Conservation (phyloP, 2,888 invertebrate genomes). For the Melieria crassipennis region DNA sequence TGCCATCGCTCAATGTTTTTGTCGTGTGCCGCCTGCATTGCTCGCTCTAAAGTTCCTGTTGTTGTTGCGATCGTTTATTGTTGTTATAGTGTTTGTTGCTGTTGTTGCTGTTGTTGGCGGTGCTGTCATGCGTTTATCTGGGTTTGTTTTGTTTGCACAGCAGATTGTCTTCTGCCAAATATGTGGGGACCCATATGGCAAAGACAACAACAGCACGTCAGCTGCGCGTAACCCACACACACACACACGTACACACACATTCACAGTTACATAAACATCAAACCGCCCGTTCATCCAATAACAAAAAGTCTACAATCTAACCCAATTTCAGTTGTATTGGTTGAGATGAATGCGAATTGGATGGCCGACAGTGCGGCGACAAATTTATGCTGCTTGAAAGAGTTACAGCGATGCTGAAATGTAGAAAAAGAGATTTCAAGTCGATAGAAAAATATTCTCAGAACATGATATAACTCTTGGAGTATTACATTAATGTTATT, state of each 20-base stretch:
- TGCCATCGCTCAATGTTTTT: slow-evolving; percentile 24
- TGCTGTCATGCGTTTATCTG: slow-evolving; percentile 36
- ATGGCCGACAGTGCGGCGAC: too few relatives aligned
- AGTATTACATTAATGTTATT: too few relatives aligned
- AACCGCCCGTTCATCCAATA: background rate
- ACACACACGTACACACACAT: slow-evolving; percentile 1
- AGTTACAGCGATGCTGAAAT: too few relatives aligned
- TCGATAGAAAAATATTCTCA: too few relatives aligned
- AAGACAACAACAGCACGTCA: slow-evolving; percentile 12
- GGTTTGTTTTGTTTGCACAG: slow-evolving; percentile 41
- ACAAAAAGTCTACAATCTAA: background rate
- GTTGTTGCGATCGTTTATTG: slow-evolving; percentile 4
- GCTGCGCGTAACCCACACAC: background rate
- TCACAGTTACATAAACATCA: background rate
- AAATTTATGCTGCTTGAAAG: too few relatives aligned
- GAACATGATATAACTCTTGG: too few relatives aligned
- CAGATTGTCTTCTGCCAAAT: slow-evolving; percentile 36
- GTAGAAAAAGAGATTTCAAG: too few relatives aligned
- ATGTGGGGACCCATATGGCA: slow-evolving; percentile 19
- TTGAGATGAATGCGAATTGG: too few relatives aligned
- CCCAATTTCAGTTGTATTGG: background rate
- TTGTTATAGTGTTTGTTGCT: slow-evolving; percentile 14
- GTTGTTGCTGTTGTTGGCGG: slow-evolving; percentile 26
- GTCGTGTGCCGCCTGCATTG: slow-evolving; percentile 10
- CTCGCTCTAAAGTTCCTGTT: slow-evolving; percentile 6